Conservation (phyloP, 2,888 invertebrate species). For the Plagiodera versicolora region DNA sequence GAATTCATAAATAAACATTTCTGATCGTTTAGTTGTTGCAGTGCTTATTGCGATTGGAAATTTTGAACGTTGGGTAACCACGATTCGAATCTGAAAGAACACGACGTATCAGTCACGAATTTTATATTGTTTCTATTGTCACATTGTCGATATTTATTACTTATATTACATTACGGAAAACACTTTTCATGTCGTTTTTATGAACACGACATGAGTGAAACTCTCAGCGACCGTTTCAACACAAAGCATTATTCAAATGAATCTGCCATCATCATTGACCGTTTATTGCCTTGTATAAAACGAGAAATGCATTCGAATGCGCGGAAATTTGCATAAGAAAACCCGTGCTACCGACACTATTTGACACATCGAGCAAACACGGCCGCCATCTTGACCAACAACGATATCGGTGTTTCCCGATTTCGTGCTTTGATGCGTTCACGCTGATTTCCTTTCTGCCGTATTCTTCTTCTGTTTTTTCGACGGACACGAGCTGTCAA, state of each 20-base stretch:
- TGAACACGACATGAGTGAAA: not conserved
- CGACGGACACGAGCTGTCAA: slow-evolving; percentile 16
- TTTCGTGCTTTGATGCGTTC: slow-evolving; percentile 1
- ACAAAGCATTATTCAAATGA: not conserved
- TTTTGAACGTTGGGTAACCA: no score
- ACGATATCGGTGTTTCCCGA: slow-evolving; percentile 3
- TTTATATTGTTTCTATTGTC: not conserved
- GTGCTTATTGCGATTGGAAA: no score
- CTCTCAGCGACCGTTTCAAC: not conserved
- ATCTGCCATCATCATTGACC: not conserved
- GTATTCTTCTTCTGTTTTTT: slow-evolving; percentile 3
- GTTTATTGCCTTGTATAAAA: slow-evolving; percentile 3
- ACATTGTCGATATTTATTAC: not conserved
- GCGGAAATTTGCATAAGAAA: slow-evolving; percentile 11
- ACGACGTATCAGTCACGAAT: not conserved
- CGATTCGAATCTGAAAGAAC: no score
- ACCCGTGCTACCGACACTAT: not conserved
- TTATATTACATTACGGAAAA: not conserved
- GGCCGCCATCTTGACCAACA: not conserved
- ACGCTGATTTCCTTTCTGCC: slow-evolving; percentile 8
- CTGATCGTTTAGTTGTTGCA: no score
- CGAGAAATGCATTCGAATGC: slow-evolving; percentile 6
- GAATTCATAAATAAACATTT: no score
- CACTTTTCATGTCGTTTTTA: slow-evolving; percentile 1
- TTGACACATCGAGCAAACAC: not conserved